Percentiles rank a stretch among this genome's conserved stretches.
phyloP scores from a whole-genome alignment of 2,797 vertebrate genomes.

The Erpetoichthys calabaricus region DNA sequence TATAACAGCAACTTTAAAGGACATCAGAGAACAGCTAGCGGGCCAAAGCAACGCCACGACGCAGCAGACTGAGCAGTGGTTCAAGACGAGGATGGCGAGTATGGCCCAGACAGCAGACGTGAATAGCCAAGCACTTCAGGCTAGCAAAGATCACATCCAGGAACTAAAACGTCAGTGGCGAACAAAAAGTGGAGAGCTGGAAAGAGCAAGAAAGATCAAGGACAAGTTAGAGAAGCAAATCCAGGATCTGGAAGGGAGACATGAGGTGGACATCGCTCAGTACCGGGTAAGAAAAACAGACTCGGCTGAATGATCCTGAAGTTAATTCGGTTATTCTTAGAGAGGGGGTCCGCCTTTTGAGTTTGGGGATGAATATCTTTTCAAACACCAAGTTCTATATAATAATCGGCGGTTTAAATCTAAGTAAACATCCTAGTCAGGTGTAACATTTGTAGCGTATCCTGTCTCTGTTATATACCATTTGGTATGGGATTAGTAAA shows the following conservation, averaged over 20 bases:
- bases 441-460: too few relatives aligned
- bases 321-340: too few relatives aligned
- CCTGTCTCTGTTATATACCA: too few relatives aligned
- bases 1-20: neutral
- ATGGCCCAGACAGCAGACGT: neutral
- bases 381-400: too few relatives aligned
- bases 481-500: too few relatives aligned
- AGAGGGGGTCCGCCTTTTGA: too few relatives aligned
- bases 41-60: neutral
- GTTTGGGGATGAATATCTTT: too few relatives aligned
- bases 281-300: conserved; percentile 1
- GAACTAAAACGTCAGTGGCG: neutral
- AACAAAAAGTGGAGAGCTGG: neutral
- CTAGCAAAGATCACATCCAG: neutral
- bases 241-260: neutral
- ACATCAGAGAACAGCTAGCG: conserved; percentile 2
- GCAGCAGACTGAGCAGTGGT: conserved; percentile 4
- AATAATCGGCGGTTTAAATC: too few relatives aligned
- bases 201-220: neutral
- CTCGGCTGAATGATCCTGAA: too few relatives aligned
- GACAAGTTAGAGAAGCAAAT: conserved; percentile 8
- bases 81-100: conserved; percentile 1
- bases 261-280: neutral
- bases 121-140: conserved; percentile 1
- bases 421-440: too few relatives aligned